Percentiles rank a stretch among this genome's conserved stretches.
Conservation (phyloP, 2,888 invertebrate genomes). For the Bellardia pandia region DNA sequence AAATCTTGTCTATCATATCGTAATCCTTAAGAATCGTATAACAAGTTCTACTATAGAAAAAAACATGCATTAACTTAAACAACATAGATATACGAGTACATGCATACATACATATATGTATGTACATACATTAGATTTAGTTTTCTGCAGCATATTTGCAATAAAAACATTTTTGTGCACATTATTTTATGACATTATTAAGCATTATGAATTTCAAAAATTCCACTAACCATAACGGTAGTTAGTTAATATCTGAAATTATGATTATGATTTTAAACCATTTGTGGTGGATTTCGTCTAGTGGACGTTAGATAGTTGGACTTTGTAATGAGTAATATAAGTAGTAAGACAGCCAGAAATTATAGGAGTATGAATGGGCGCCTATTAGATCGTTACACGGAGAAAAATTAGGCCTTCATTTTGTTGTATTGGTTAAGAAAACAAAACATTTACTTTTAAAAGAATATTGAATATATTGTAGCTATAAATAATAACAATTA, state of each 20-base stretch:
- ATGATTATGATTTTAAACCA: constrained; percentile 66
- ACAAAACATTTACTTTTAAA: too few species aligned
- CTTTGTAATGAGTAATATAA: constrained; percentile 30
- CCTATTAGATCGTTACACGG: constrained; percentile 30
- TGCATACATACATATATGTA: too few species aligned
- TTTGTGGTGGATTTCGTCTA: constrained; percentile 54
- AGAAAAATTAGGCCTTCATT: not conserved
- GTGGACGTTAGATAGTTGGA: constrained; percentile 11
- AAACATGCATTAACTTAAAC: not conserved
- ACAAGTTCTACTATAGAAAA: constrained; percentile 42
- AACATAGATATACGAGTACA: constrained; percentile 9
- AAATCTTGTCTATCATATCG: constrained; percentile 46
- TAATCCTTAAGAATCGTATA: constrained; percentile 61
- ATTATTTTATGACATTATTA: constrained; percentile 71
- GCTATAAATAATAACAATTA: too few species aligned
- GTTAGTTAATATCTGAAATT: constrained; percentile 59
- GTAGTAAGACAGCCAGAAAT: not conserved
- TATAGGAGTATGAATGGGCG: not conserved
- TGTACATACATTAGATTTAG: not conserved
- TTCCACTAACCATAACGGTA: constrained; percentile 60
- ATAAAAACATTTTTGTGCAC: constrained; percentile 59
- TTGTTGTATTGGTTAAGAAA: too few species aligned
- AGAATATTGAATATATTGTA: too few species aligned
- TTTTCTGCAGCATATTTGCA: not conserved
- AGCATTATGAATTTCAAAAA: constrained; percentile 69